Evolutionary conservation across 1,140 invertebrate genomes (phyloP), one percentile per base, ranked within the genome.

Genomic region (Coelopa frigida): DNA sequence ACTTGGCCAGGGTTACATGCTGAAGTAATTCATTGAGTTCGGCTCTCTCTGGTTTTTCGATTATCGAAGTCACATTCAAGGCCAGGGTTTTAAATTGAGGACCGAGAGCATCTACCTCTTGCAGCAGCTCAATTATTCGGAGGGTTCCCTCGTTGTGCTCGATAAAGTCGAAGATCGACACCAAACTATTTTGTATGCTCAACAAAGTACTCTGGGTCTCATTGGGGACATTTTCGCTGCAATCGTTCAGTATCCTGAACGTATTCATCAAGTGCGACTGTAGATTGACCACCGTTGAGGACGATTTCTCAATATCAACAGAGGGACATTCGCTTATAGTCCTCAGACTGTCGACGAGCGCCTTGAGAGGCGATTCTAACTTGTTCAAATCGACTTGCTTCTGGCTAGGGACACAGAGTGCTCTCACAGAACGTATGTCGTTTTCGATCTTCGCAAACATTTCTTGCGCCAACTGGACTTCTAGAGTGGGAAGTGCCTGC

Each of bases 101-200:
- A 5, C 53, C 53, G 37, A 66, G 54, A n/a, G 47, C 40, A 46
- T 67, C 63, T 6, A 68, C 55, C 50, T 68, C 64, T 21, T 68
- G 63, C 2, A 67, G 21, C 0, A 67, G 23, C 42, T 68, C 61
- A 24, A 68, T 65, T 7, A 62, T 58, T 6, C 61, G 48, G 36
- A 68, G 50, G 8, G 41, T 38, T 5, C 18, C 48, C 21, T 68
- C 64, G 35, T 52, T 64, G 6, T 57, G 55, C 32, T 68, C 64
- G 24, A 68, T 68, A 23, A 68, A 68, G 38, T 68, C 61, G 17
- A 55, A 65, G 3, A 68, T 58, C 0, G 51, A 49, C 4, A 65
- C 50, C 12, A 68, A 38, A 21, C 48, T 56, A 39, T 48, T 63
- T 44, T 65, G 61, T 0, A 53, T 53, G 24, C 54, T 59, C 0